Evolutionary conservation across 2,888 invertebrate genomes (phyloP).

Genomic region (Eupithecia inturbata): DNA sequence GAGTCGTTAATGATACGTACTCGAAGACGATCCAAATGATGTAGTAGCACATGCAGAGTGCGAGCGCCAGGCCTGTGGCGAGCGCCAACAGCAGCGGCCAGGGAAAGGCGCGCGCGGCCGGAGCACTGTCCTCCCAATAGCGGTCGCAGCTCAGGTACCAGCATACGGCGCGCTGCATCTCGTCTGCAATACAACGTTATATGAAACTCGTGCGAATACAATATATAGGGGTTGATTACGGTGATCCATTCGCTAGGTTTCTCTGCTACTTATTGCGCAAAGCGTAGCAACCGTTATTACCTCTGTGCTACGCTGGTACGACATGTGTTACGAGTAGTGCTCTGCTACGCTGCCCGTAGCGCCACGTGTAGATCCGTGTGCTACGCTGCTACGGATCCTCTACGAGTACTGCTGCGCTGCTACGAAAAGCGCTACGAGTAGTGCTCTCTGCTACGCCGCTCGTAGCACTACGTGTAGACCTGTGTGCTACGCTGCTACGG

Average conservation of each 20-base stretch:
- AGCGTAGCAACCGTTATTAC: too few species aligned
- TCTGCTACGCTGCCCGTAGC: background rate
- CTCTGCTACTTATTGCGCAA: background rate
- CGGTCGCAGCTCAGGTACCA: constrained; percentile 96
- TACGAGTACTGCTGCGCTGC: background rate
- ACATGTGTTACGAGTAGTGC: background rate
- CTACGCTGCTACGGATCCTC: background rate
- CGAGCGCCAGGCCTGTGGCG: constrained; percentile 91
- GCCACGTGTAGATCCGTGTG: background rate
- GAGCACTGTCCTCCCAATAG: constrained; percentile 94
- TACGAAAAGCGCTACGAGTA: background rate
- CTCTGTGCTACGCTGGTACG: background rate
- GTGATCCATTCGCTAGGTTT: background rate
- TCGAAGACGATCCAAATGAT: constrained; percentile 96
- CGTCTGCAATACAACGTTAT: constrained; percentile 82
- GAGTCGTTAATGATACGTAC: constrained; percentile 83
- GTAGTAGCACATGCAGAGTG: constrained; percentile 95
- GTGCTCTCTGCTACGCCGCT: background rate
- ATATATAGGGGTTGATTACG: background rate
- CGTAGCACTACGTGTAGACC: background rate
- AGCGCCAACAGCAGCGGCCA: constrained; percentile 91
- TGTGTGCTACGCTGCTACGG: background rate
- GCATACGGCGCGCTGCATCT: constrained; percentile 94
- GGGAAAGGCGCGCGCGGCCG: constrained; percentile 90
- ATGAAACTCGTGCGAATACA: background rate